Conservation (phyloP, 30 jellyfish, hydroid and myxozoan species). For the Chrysaora quinquecirrha region DNA sequence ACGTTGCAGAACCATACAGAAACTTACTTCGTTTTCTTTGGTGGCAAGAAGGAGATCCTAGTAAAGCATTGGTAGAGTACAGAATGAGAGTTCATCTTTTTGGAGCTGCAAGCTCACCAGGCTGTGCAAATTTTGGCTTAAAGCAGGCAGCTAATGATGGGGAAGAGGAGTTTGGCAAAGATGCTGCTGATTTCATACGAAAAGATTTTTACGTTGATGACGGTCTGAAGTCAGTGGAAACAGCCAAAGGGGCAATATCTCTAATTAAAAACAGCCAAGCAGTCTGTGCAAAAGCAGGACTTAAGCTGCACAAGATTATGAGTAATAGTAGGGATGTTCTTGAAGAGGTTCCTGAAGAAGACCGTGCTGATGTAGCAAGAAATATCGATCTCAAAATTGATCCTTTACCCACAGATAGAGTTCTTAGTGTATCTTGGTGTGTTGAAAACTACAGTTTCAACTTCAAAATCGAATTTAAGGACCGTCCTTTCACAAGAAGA, state of each 20-base stretch:
- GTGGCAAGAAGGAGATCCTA: too few species aligned
- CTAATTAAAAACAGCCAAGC: background rate
- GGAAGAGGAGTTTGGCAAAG: constrained; percentile 13
- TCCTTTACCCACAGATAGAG: constrained; percentile 29
- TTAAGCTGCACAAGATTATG: constrained; percentile 26
- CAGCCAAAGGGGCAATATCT: background rate
- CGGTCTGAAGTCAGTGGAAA: constrained; percentile 18
- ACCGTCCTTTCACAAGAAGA: constrained; percentile 33
- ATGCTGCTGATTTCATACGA: constrained; percentile 20
- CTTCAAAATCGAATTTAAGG: constrained; percentile 6
- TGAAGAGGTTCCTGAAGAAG: constrained; percentile 9
- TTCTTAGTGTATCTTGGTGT: constrained; percentile 57
- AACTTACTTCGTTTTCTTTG: too few species aligned
- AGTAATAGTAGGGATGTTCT: constrained; percentile 36
- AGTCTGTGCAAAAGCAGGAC: constrained; percentile 54
- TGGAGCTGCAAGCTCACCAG: constrained; percentile 6
- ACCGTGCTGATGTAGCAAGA: constrained; percentile 7
- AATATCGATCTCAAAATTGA: constrained; percentile 15
- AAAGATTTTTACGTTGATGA: constrained; percentile 36
- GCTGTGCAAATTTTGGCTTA: constrained; percentile 32
- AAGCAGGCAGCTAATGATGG: constrained; percentile 18
- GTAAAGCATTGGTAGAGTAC: too few species aligned
- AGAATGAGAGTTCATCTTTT: too few species aligned
- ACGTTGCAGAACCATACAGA: too few species aligned
- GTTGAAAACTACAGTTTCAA: constrained; percentile 34